phyloP scores from a whole-genome alignment of 2,888 invertebrate genomes.

The Rugalucina vietnamica region DNA sequence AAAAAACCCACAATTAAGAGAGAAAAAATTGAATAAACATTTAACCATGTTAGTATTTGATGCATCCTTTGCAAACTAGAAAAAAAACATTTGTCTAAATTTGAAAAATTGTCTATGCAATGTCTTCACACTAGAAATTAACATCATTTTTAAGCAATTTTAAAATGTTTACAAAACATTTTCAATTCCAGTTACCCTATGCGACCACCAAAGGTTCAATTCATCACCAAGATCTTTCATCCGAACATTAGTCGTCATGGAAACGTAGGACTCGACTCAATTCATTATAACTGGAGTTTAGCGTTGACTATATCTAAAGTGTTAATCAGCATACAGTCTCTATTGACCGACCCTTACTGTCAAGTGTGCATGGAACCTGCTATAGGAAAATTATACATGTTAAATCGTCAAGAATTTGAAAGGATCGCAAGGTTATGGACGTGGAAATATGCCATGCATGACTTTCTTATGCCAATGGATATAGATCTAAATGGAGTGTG shows the following conservation, averaged over 20 bases:
- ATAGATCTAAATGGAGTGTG: slow-evolving; percentile 74
- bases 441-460: slow-evolving; percentile 90
- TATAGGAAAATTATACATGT: slow-evolving; percentile 91
- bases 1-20: too few species aligned
- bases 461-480: slow-evolving; percentile 77
- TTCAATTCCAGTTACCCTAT: slow-evolving; percentile 90
- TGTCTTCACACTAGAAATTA: too few species aligned
- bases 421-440: slow-evolving; percentile 94
- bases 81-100: too few species aligned
- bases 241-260: slow-evolving; percentile 98
- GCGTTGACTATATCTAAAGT: slow-evolving; percentile 93
- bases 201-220: slow-evolving; percentile 95
- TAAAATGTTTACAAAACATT: too few species aligned
- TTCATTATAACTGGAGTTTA: slow-evolving; percentile 98
- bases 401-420: slow-evolving; percentile 90
- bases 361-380: slow-evolving; percentile 96
- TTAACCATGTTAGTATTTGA: too few species aligned
- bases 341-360: slow-evolving; percentile 91
- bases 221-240: slow-evolving; percentile 96
- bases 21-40: too few species aligned
- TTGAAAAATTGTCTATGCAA: too few species aligned
- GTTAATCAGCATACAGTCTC: slow-evolving; percentile 83
- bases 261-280: slow-evolving; percentile 97
- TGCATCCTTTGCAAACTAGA: too few species aligned
- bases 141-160: too few species aligned